Evolutionary conservation across 2,797 vertebrate species (phyloP), one percentile per base, ranked within the genome.

Genomic region (Xiphorhynchus erythropygius): DNA sequence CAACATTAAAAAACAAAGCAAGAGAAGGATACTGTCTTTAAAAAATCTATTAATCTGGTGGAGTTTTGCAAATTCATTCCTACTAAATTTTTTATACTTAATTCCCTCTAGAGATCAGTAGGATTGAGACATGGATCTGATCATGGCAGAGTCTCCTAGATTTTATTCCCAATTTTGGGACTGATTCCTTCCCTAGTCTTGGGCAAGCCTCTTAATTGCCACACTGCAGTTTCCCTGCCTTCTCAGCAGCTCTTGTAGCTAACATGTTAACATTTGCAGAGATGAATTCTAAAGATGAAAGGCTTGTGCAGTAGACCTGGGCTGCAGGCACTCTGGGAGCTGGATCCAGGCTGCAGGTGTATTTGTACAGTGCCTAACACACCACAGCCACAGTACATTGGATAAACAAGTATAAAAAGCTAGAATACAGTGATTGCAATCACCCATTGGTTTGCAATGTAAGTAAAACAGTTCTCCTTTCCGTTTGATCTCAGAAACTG

Each of bases 341-440:
- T 69, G 83, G 55, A 79, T 96, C 28, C 1, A 1, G 76, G 33
- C 49, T 91, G 73, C 91, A 95, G 91, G 79, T 95, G 91, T 96
- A 63, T 94, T 96, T 93, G 82, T 79, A 86, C 55, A 92, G 79
- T 75, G 37, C 24, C 79, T 87, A 79, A 65, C 52, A 69, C 50
- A 62, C 44, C 41, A 19, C 5, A 7, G 86, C 59, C 59, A 32
- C 49, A 22, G 69, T 8, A 75, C 52, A 46, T 47, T 49, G 44
- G 67, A 89, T 68, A 92, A 94, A 83, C 68, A 95, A 81, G 73
- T 59, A 41, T 39, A 53, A 86, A 93, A 90, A 93, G 41, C 71
- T 63, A 59, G 79, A 73, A 50, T 13, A 70, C 57, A 49, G 49
- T 22, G 30, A 77, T 24, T 60, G n/a, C 25, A 59, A 71, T 78